Percentiles rank a stretch among this genome's conserved stretches.
Conservation (phyloP, 2,888 invertebrate genomes). For the Dynastes hyllus region DNA sequence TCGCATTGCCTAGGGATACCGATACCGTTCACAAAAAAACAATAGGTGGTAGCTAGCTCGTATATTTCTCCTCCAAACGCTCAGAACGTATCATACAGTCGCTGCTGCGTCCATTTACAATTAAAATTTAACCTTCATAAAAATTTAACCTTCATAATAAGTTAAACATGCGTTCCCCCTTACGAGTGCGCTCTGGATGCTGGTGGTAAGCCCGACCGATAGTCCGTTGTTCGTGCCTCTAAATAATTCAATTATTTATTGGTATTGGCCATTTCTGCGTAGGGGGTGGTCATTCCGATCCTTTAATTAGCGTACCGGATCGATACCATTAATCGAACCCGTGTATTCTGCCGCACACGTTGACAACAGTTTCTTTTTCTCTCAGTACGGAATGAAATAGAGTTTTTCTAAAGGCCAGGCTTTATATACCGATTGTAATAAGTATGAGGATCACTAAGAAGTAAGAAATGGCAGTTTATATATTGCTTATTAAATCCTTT, state of each 20-base stretch:
- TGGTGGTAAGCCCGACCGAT: slow-evolving; percentile 6
- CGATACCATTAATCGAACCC: slow-evolving; percentile 45
- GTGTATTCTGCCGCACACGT: slow-evolving; percentile 34
- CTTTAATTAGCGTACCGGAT: slow-evolving; percentile 42
- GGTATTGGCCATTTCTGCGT: slow-evolving; percentile 47
- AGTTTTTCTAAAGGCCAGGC: neutral
- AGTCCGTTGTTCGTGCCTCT: slow-evolving; percentile 41
- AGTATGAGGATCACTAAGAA: too few relatives aligned
- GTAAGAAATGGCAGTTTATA: too few relatives aligned
- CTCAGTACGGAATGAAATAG: neutral
- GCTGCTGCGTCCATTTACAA: slow-evolving; percentile 3
- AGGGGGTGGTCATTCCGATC: slow-evolving; percentile 44
- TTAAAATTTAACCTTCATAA: slow-evolving; percentile 23
- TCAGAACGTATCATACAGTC: slow-evolving; percentile 5
- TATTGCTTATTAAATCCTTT: too few relatives aligned
- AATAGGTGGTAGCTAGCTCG: neutral
- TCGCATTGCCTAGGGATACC: too few relatives aligned
- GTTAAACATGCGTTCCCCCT: slow-evolving; percentile 28
- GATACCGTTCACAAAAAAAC: too few relatives aligned
- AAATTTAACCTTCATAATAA: slow-evolving; percentile 37
- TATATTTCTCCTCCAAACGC: neutral
- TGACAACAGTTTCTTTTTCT: slow-evolving; percentile 7
- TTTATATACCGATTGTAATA: too few relatives aligned
- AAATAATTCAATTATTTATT: slow-evolving; percentile 53
- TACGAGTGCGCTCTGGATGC: neutral